These are phyloP conservation scores for Ceuthmochares aereus DNA, from an alignment of 2,113 vertebrate species.

Conservation along the genomic window DNA sequence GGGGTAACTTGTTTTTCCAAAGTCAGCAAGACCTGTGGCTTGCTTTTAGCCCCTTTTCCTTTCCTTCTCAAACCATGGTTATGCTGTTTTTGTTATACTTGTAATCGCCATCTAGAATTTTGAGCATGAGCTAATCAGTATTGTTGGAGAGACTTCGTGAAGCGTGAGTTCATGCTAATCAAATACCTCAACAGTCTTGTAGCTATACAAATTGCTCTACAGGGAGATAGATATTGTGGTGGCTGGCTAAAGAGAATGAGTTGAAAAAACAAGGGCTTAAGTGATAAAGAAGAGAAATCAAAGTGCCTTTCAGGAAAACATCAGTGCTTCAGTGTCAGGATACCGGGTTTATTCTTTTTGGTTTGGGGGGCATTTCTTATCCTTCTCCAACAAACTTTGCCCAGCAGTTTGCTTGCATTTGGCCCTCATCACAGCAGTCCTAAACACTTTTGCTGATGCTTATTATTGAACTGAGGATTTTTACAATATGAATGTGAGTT, in stretches of 20 bases:
- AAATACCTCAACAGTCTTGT: not conserved
- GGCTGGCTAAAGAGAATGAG: not conserved
- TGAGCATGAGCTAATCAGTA: not conserved
- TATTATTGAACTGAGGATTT: not conserved
- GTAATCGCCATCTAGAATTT: not conserved
- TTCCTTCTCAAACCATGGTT: not conserved
- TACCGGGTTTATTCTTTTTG: not conserved
- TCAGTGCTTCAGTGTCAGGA: not conserved
- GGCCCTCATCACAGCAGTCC: not conserved
- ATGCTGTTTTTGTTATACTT: not conserved
- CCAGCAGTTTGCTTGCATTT: not conserved
- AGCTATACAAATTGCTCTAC: not conserved
- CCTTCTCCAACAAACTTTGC: not conserved
- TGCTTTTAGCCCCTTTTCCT: not conserved
- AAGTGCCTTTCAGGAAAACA: not conserved
- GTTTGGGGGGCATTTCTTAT: not conserved
- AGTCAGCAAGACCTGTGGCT: not conserved
- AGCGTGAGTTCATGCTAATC: not conserved
- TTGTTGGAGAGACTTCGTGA: not conserved
- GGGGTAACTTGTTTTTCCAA: conserved; percentile 80
- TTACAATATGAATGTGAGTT: not conserved
- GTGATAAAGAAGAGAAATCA: not conserved
- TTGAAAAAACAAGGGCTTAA: not conserved
- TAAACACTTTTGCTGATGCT: not conserved
- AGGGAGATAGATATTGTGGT: not conserved